phyloP scores from a whole-genome alignment of 2,888 invertebrate genomes.

The Capitulum mitella region DNA sequence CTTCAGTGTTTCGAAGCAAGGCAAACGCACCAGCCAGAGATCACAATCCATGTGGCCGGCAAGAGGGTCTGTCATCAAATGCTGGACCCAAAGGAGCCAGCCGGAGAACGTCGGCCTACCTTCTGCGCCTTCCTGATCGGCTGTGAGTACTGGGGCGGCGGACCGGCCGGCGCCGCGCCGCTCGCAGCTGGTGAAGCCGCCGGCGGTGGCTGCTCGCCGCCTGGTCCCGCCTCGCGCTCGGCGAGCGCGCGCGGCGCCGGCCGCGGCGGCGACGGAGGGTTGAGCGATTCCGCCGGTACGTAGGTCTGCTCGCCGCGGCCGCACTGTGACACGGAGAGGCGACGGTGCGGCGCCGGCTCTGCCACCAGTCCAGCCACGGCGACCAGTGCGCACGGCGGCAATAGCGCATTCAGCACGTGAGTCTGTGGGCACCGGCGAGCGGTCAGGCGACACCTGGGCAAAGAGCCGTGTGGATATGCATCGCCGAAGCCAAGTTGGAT shows the following conservation, averaged over 20 bases:
- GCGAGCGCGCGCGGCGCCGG: neutral
- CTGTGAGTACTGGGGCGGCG: neutral
- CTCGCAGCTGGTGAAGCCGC: neutral
- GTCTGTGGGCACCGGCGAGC: neutral
- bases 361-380: conserved; percentile 14
- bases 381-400: conserved; percentile 18
- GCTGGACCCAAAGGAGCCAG: too few relatives aligned
- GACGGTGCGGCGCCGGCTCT: neutral
- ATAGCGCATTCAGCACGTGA: conserved; percentile 6
- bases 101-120: too few relatives aligned
- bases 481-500: too few relatives aligned
- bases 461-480: too few relatives aligned
- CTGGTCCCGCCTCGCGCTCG: neutral
- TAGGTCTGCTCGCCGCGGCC: neutral
- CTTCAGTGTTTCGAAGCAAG: too few relatives aligned
- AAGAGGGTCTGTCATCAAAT: neutral
- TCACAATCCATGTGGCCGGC: neutral
- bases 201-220: neutral
- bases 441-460: too few relatives aligned
- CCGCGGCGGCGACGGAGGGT: conserved; percentile 1
- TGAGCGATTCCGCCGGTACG: neutral
- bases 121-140: neutral
- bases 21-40: too few relatives aligned
- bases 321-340: neutral
- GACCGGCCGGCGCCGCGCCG: neutral